A percentile compares a stretch with the other conserved stretches of the same genome.
Conservation (phyloP, 1,140 invertebrate genomes). For the Psilanteris sp. region DNA sequence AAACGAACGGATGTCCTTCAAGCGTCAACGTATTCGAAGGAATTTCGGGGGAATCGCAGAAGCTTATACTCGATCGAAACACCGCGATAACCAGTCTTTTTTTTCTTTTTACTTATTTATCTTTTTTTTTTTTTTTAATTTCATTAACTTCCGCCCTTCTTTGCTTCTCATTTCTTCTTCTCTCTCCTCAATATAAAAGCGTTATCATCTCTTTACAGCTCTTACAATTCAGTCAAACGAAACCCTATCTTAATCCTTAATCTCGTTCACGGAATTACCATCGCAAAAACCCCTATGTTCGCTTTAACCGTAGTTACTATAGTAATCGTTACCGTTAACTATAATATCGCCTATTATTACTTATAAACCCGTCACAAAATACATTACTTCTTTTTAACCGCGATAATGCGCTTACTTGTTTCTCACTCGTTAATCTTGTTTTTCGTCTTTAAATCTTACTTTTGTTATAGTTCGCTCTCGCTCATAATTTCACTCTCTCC, state of each 20-base stretch:
- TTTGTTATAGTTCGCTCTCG: slow-evolving; percentile 49
- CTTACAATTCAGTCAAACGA: slow-evolving; percentile 48
- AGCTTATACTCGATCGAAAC: slow-evolving; percentile 58
- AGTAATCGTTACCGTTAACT: slow-evolving; percentile 70
- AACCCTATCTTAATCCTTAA: slow-evolving; percentile 46
- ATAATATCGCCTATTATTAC: slow-evolving; percentile 77
- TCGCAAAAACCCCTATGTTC: slow-evolving; percentile 63
- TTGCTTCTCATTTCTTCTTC: slow-evolving; percentile 2
- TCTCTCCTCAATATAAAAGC: slow-evolving; percentile 53
- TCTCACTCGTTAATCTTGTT: slow-evolving; percentile 57
- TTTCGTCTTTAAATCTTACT: slow-evolving; percentile 52
- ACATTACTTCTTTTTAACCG: slow-evolving; percentile 73
- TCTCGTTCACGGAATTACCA: slow-evolving; percentile 34
- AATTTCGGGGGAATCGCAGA: slow-evolving; percentile 51
- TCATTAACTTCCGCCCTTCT: slow-evolving; percentile 5
- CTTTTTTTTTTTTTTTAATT: slow-evolving; percentile 10
- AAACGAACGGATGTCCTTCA: slow-evolving; percentile 31
- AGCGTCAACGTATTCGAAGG: slow-evolving; percentile 16
- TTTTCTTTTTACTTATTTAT: slow-evolving; percentile 6
- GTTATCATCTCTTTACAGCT: slow-evolving; percentile 55
- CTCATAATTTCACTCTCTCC: slow-evolving; percentile 4
- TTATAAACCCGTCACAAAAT: slow-evolving; percentile 80
- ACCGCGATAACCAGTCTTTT: slow-evolving; percentile 56
- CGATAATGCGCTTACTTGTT: slow-evolving; percentile 66
- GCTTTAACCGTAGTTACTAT: slow-evolving; percentile 66